Evolutionary conservation across 2,888 invertebrate genomes (phyloP).

Genomic region (Cerceris ruficornis): DNA sequence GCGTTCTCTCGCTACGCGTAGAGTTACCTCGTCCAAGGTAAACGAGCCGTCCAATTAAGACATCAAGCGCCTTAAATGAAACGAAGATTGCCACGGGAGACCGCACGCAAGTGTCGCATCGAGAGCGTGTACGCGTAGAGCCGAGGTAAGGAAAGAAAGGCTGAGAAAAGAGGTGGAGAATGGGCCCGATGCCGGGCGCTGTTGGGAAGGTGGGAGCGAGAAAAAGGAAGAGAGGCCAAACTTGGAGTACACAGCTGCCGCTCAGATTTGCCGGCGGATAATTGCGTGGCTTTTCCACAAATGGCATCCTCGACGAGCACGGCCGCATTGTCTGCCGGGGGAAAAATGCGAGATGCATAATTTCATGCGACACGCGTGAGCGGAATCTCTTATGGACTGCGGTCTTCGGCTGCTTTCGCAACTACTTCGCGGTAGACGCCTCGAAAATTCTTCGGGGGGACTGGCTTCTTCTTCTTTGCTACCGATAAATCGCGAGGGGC

Average conservation of each 20-base stretch:
- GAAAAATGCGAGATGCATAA: slow-evolving; percentile 66
- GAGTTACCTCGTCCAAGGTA: slow-evolving; percentile 43
- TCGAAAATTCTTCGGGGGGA: slow-evolving; percentile 2
- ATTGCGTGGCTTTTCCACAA: slow-evolving; percentile 80
- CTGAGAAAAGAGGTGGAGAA: slow-evolving; percentile 18
- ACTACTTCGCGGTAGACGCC: slow-evolving; percentile 21
- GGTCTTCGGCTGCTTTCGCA: slow-evolving; percentile 44
- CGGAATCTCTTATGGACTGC: slow-evolving; percentile 66
- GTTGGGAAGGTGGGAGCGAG: slow-evolving; percentile 28
- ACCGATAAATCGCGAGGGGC: slow-evolving; percentile 17
- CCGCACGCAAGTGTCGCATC: slow-evolving; percentile 53
- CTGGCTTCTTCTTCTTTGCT: slow-evolving; percentile 7
- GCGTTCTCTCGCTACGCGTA: slow-evolving; percentile 5
- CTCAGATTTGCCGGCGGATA: slow-evolving; percentile 79
- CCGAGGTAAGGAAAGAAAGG: slow-evolving; percentile 13
- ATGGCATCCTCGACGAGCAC: slow-evolving; percentile 64
- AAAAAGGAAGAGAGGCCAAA: slow-evolving; percentile 66
- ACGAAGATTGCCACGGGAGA: slow-evolving; percentile 59
- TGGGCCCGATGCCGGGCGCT: slow-evolving; percentile 5
- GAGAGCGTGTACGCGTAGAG: slow-evolving; percentile 6
- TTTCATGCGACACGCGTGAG: slow-evolving; percentile 67
- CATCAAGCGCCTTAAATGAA: slow-evolving; percentile 76
- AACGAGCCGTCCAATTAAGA: slow-evolving; percentile 78
- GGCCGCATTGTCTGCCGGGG: slow-evolving; percentile 51
- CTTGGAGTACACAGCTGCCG: slow-evolving; percentile 78